Evolutionary conservation across 2,888 invertebrate genomes (phyloP), one percentile per base, ranked within the genome.

Genomic region (Caenorhabditis uteleia): DNA sequence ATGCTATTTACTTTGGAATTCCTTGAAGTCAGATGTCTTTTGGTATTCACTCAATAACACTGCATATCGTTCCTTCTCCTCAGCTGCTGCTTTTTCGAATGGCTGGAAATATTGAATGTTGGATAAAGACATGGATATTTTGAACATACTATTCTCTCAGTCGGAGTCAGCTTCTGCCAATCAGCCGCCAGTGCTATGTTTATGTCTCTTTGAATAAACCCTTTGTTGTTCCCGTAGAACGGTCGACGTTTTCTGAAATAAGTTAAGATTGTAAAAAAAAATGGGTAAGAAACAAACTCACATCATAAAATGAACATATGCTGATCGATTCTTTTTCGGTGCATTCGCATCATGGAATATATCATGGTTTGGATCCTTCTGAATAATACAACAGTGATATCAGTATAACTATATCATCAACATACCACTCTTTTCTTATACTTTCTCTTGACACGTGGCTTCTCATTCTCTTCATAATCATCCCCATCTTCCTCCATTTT

Each of bases 301-400:
- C 59, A 58, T 54, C 1, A 65, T 58, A 25, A 65, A 65, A n/a
- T 55, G 65, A 23, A 59, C 55, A 34, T 65, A 65, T 20, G 54
- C 58, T 10, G 58, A 50, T 20, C 58, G 54, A 27, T 46, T 42
- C 0, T 51, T 33, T 54, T 59, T 58, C 34, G 65, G 65, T 2
- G 55, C 65, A 16, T 65, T 65, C 23, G 54, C 54, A 43, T 58
- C 65, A 0, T 44, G 2, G 33, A 38, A 31, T 21, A 48, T 51
- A 4, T 53, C 44, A 0, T 21, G 46, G 25, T 59, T 48, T 12
- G 51, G 38, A 10, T 31, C 20, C 44, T 48, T 53, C 31, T 10
- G 14, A 10, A 14, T 29, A 29, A 10, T 14, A 29, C 31, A 10
- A 10, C 31, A 29, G 14, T 29, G 7, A 7, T 7, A 29, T 39